Evolutionary conservation across 1,140 invertebrate species (phyloP), one percentile per base, ranked within the genome.

Genomic region (Drosophila mojavensis): DNA sequence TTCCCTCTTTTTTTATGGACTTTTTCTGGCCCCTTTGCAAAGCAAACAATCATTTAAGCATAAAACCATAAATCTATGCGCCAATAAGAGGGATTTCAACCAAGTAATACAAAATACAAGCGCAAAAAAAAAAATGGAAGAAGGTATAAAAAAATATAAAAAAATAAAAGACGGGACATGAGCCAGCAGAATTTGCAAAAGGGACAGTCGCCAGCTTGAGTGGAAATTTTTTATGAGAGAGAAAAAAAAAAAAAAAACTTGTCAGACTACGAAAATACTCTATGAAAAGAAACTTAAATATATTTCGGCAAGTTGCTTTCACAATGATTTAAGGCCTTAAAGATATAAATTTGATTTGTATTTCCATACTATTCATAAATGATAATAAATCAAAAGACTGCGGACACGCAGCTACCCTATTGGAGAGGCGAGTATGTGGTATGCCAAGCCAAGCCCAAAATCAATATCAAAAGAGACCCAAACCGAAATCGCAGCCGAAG

Each of bases 11-110:
- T 53, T 50, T 64, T 55, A 24, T 39, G 54, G 24, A 33, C 54
- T 26, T 36, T 36, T 47, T 43, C 13, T 56, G 5, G 33, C 15
- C 5, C 5, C 24, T 11, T 15, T 6, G 9, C 30, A 36, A 15
- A 74, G 33, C 45, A 71, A 78, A 71, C 70, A 83, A 69, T 81
- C 60, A 79, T 81, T 85, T 79, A 55, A 78, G 78, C 67, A 72
- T 80, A 65, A 66, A 67, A 60, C 58, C 61, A 84, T 84, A 84
- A 85, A 76, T 79, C 65, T 75, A 64, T 41, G 51, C 43, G 64
- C 45, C 67, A 70, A 75, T 76, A 81, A 70, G 55, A 43, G 43
- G 50, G 77, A 79, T 70, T 53, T 65, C 53, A 53, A 61, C 41
- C 36, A 54, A 45, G 24, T 53, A 68, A 47, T 26, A 63, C 20